phyloP scores from a whole-genome alignment of 2,797 vertebrate species.

The Stomatorhinus walkeri region DNA sequence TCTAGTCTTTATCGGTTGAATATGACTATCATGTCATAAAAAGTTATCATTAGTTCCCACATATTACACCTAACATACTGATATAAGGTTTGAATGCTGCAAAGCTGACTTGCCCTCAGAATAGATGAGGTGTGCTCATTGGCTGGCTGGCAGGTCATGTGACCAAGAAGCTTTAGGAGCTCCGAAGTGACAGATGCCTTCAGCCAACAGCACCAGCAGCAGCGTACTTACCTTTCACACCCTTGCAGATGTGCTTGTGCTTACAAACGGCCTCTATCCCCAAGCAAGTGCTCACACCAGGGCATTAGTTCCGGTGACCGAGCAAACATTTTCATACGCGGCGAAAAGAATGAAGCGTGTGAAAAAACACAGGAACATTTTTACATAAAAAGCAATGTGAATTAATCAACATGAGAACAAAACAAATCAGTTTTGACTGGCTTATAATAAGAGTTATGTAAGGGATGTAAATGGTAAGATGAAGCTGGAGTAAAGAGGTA shows the following conservation, averaged over 20 bases:
- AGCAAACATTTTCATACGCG: not conserved
- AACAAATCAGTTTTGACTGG: constrained; percentile 5
- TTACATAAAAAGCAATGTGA: not conserved
- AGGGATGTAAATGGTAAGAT: not conserved
- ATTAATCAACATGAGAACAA: not conserved
- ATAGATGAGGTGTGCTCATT: not conserved
- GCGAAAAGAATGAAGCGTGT: not conserved
- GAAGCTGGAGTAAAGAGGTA: not conserved
- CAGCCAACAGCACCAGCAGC: not conserved
- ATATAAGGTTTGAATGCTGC: not conserved
- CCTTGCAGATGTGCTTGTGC: not conserved
- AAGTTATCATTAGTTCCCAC: not conserved
- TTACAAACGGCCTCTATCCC: not conserved
- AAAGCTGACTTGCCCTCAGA: not conserved
- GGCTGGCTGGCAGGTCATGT: not conserved
- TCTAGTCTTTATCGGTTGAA: not conserved
- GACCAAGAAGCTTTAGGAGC: not conserved
- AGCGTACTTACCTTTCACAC: not conserved
- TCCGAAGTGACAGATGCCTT: not conserved
- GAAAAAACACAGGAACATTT: not conserved
- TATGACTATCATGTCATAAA: not conserved
- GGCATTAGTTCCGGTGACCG: not conserved
- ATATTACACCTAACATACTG: not conserved
- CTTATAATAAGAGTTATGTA: not conserved
- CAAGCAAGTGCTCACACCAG: not conserved